These are phyloP conservation scores for Aphodius granarius DNA, from an alignment of 2,888 invertebrate species.

Conservation along the genomic window DNA sequence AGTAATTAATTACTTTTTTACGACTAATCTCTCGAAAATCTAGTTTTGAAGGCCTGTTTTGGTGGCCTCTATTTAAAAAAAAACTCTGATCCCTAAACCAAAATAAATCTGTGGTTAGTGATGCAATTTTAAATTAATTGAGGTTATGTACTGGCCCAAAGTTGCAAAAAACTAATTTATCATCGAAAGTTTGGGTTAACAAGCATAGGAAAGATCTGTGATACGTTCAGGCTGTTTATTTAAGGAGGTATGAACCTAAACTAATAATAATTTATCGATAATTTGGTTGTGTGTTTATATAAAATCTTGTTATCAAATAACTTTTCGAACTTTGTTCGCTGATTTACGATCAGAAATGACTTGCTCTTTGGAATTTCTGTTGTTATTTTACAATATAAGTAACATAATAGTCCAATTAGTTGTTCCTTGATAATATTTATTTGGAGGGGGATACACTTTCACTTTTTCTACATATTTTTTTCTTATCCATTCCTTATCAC, in stretches of 20 bases:
- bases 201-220: not conserved
- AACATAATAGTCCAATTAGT: not conserved
- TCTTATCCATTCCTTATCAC: not conserved
- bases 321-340: not conserved
- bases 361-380: not conserved
- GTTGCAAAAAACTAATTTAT: not conserved
- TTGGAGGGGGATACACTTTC: slow-evolving; percentile 8
- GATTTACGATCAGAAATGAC: not conserved
- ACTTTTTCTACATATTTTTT: not conserved
- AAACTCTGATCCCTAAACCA: not conserved
- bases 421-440: slow-evolving; percentile 4
- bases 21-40: no score
- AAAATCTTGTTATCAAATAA: not conserved
- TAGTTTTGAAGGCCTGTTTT: no score
- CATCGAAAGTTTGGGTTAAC: no score
- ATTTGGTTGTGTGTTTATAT: not conserved
- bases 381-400: not conserved
- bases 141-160: not conserved
- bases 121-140: not conserved
- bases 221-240: no score
- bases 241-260: not conserved
- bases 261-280: not conserved
- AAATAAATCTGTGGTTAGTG: not conserved
- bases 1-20: not conserved
- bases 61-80: not conserved